Evolutionary conservation across 2,113 vertebrate genomes (phyloP), one percentile per base, ranked within the genome.

Genomic region (Triplophysa siluroides): DNA sequence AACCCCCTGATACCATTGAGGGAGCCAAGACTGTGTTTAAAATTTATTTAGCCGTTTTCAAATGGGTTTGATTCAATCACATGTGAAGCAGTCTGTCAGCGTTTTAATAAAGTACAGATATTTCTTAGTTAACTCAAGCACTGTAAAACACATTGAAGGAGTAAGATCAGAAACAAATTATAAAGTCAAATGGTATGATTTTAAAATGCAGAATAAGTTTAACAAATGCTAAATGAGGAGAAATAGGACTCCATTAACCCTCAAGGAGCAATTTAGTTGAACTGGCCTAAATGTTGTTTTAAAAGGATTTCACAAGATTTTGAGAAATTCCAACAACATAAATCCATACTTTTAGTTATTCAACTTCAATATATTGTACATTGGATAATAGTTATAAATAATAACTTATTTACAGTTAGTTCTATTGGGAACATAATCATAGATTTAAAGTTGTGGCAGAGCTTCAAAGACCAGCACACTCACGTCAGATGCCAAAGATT

Each of bases 351-450:
- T 33, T 63, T 54, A 21, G 16, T 65, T 65, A 67, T 66, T 24
- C 50, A 47, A 41, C 65, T 23, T 18, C 63, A 38, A 52, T 78
- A 65, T 26, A 21, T 24, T 45, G 58, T 21, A 60, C 21, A 73
- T 67, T 56, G 71, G 19, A 79, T 75, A 75, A 76, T 33, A 54
- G 65, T 70, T 76, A 63, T 76, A 50, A 79, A 80, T 80, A 43
- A 76, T 43, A 58, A 54, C 23, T 58, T n/a, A 52, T 71, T 56
- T 45, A 47, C 24, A 76, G 26, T 79, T 69, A 63, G 43, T 45
- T 68, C 19, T 71, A 12, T 69, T 29, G 33, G 71, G 65, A 76
- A 70, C 70, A 76, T 65, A 72, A 70, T 79, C 63, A 56, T 64
- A 33, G 67, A 76, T 75, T 70, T 70, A 13, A 76, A 79, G 58